Evolutionary conservation across 2,797 vertebrate species (phyloP).

Genomic region (Argentina silus): DNA sequence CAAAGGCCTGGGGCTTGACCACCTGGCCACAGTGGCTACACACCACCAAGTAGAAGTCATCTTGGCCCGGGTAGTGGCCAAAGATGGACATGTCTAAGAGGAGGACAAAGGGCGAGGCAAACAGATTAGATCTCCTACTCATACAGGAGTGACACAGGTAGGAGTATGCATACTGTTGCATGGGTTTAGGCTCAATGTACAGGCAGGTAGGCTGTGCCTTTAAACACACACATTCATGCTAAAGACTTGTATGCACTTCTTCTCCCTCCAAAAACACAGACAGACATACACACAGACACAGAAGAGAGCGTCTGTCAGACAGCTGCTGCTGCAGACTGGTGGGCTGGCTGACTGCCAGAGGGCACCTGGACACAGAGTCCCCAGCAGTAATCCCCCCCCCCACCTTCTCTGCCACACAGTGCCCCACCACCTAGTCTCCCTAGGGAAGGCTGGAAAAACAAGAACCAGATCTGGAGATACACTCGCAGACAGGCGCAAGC

Average conservation of each 20-base stretch:
- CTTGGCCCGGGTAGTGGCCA: conserved; percentile 91
- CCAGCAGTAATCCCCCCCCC: not conserved
- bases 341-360: conserved; percentile 16
- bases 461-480: not conserved
- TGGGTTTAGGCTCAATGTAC: not conserved
- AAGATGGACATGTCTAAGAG: conserved; percentile 94
- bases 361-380: conserved; percentile 7
- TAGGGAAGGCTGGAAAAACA: conserved; percentile 1
- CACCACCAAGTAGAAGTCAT: conserved; percentile 95
- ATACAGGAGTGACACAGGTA: no score
- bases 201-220: not conserved
- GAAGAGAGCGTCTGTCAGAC: conserved; percentile 13
- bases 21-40: conserved; percentile 94
- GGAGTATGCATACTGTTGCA: not conserved
- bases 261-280: conserved; percentile 8
- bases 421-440: not conserved
- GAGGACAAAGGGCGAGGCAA: not conserved
- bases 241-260: no score
- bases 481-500: no score
- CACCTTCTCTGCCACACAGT: not conserved
- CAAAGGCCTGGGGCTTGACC: conserved; percentile 95
- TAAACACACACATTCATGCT: conserved; percentile 9
- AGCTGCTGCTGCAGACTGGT: conserved; percentile 27
- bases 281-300: conserved; percentile 5
- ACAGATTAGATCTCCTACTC: not conserved